Conservation (phyloP, 2,888 invertebrate species). For the Cenopis cana region DNA sequence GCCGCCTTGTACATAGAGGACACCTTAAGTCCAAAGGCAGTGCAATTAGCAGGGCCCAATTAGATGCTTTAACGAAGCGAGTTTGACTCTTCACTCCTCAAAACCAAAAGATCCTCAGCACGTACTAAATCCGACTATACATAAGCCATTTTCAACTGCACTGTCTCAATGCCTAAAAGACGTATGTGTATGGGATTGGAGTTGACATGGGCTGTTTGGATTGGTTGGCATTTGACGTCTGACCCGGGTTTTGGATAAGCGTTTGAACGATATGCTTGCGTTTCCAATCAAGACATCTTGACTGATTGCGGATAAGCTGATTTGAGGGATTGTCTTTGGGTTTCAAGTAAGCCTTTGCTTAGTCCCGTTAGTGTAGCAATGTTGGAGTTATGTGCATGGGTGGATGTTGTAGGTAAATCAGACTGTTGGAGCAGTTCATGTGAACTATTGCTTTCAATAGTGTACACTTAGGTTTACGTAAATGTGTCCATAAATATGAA, state of each 20-base stretch:
- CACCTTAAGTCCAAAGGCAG: slow-evolving; percentile 79
- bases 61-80: slow-evolving; percentile 81
- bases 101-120: slow-evolving; percentile 1
- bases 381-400: not conserved
- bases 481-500: no score
- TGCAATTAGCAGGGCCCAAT: slow-evolving; percentile 79
- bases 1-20: slow-evolving; percentile 54
- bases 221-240: slow-evolving; percentile 73
- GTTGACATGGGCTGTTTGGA: not conserved
- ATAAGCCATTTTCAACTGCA: not conserved
- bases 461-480: not conserved
- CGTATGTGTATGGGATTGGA: not conserved
- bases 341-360: slow-evolving; percentile 7
- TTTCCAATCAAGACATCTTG: slow-evolving; percentile 39
- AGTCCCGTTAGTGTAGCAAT: not conserved
- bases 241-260: slow-evolving; percentile 69
- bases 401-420: not conserved
- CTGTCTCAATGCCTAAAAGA: not conserved
- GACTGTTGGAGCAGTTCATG: not conserved
- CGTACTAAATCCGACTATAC: not conserved
- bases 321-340: slow-evolving; percentile 35
- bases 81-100: slow-evolving; percentile 58
- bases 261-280: slow-evolving; percentile 52
- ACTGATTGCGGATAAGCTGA: slow-evolving; percentile 37
- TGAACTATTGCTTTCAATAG: not conserved